A percentile compares a stretch with the other conserved stretches of the same genome.
Conservation (phyloP, 2,797 vertebrate species). For the Coregonus suidteri region DNA sequence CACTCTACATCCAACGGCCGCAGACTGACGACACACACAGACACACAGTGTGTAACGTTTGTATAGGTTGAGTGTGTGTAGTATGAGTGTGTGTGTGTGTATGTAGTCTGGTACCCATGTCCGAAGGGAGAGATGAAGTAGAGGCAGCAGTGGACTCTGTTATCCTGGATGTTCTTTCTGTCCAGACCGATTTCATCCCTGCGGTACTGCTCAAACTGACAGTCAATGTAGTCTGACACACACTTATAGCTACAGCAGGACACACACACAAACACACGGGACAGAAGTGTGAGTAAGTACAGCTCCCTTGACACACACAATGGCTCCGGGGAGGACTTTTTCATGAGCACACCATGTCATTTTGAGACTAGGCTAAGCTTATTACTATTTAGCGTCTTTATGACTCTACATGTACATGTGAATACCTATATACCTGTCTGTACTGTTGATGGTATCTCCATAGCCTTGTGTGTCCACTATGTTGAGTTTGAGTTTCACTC, state of each 20-base stretch:
- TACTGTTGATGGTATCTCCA: slow-evolving; percentile 83
- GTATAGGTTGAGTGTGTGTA: not conserved
- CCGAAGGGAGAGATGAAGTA: slow-evolving; percentile 88
- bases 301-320: not conserved
- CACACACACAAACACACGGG: slow-evolving; percentile 6
- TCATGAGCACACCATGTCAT: not conserved
- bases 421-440: slow-evolving; percentile 70
- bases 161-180: slow-evolving; percentile 87
- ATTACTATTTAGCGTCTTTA: too few species aligned
- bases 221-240: slow-evolving; percentile 80
- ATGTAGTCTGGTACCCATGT: slow-evolving; percentile 71
- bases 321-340: not conserved
- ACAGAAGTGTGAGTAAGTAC: slow-evolving; percentile 1
- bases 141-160: slow-evolving; percentile 86
- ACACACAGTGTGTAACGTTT: not conserved
- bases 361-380: not conserved
- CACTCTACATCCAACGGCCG: slow-evolving; percentile 83
- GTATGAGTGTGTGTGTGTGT: not conserved
- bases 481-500: slow-evolving; percentile 81
- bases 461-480: slow-evolving; percentile 86
- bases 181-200: slow-evolving; percentile 86
- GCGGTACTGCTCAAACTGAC: slow-evolving; percentile 87
- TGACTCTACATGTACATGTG: not conserved
- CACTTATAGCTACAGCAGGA: slow-evolving; percentile 78
- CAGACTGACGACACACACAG: slow-evolving; percentile 45